Evolutionary conservation across 2,888 invertebrate genomes (phyloP).

Genomic region (Coecobrya sp.): DNA sequence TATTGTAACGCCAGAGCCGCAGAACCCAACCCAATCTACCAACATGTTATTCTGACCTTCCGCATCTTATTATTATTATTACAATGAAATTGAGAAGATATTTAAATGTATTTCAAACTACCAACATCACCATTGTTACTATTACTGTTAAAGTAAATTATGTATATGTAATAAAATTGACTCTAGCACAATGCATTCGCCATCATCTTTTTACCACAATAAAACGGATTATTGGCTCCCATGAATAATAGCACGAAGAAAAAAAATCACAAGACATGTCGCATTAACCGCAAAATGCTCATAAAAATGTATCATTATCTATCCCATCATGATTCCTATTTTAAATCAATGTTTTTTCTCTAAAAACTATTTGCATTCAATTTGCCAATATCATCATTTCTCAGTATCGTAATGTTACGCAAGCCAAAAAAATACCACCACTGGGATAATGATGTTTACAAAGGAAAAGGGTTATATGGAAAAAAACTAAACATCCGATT

Average conservation of each 20-base stretch:
- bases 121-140: neutral
- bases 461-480: too few relatives aligned
- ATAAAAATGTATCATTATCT: constrained; percentile 39
- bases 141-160: neutral
- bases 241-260: constrained; percentile 6
- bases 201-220: constrained; percentile 59
- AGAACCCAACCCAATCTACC: constrained; percentile 63
- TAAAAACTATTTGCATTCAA: constrained; percentile 47
- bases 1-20: constrained; percentile 40
- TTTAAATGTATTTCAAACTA: neutral
- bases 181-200: constrained; percentile 30
- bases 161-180: constrained; percentile 4
- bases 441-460: too few relatives aligned
- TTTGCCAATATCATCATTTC: neutral
- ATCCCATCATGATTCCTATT: neutral
- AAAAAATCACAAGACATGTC: constrained; percentile 55
- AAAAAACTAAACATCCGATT: too few relatives aligned
- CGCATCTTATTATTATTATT: constrained; percentile 76
- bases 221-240: constrained; percentile 56
- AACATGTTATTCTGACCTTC: constrained; percentile 82
- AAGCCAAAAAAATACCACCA: constrained; percentile 17
- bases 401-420: constrained; percentile 6
- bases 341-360: constrained; percentile 3
- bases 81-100: constrained; percentile 9
- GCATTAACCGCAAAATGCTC: constrained; percentile 50